Percentiles rank a stretch among this genome's conserved stretches.
These are phyloP conservation scores for Drosophila gunungcola DNA, from an alignment of 1,140 invertebrate genomes.

Conservation along the genomic window DNA sequence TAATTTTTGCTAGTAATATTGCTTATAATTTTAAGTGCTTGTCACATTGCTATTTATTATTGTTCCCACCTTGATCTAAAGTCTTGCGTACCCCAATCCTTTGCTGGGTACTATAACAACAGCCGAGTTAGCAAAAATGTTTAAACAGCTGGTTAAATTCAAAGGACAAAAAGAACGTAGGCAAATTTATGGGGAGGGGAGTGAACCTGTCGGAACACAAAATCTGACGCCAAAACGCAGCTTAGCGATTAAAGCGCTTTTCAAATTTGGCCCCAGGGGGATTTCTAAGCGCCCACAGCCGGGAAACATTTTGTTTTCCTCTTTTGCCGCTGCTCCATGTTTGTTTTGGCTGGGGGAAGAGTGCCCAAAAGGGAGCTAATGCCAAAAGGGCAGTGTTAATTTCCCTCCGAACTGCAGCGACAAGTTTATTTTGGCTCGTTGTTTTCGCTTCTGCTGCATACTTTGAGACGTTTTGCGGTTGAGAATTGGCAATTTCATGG, in stretches of 20 bases:
- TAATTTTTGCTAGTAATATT: too few relatives aligned
- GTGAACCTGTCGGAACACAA: slow-evolving; percentile 24
- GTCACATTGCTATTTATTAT: too few relatives aligned
- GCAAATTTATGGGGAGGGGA: slow-evolving; percentile 13
- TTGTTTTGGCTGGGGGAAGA: slow-evolving; percentile 57
- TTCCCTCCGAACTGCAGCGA: slow-evolving; percentile 58
- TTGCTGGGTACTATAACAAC: slow-evolving; percentile 28
- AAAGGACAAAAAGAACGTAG: slow-evolving; percentile 46
- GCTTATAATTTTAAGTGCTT: too few relatives aligned
- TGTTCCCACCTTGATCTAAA: neutral
- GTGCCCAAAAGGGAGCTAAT: slow-evolving; percentile 27
- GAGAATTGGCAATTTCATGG: slow-evolving; percentile 9
- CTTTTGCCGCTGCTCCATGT: slow-evolving; percentile 39
- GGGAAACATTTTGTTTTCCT: slow-evolving; percentile 36
- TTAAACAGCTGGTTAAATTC: slow-evolving; percentile 74
- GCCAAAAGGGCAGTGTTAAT: slow-evolving; percentile 60
- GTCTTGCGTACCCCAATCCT: neutral
- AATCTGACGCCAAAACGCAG: slow-evolving; percentile 72
- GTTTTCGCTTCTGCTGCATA: slow-evolving; percentile 38
- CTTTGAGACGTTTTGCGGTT: slow-evolving; percentile 28
- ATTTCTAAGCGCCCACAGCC: slow-evolving; percentile 48
- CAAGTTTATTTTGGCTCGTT: slow-evolving; percentile 58
- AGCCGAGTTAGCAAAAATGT: slow-evolving; percentile 66
- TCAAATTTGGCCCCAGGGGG: slow-evolving; percentile 62
- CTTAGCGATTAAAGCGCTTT: slow-evolving; percentile 79